A percentile compares a stretch with the other conserved stretches of the same genome.
Conservation (phyloP, 1,140 invertebrate species). For the Platyscapa corneri region DNA sequence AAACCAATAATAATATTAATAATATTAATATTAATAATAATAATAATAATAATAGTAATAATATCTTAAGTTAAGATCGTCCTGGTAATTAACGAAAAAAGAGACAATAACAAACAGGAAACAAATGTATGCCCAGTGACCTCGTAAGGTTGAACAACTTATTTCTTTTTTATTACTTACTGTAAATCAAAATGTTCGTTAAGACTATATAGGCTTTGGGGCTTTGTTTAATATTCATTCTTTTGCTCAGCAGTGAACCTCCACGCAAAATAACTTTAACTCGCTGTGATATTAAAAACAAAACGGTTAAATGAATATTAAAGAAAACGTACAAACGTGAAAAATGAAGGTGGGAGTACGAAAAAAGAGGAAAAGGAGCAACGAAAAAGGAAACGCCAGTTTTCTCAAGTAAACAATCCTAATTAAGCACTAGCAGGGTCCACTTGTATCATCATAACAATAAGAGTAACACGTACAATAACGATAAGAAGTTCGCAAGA, state of each 20-base stretch:
- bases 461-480: constrained; percentile 50
- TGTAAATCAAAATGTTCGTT: constrained; percentile 16
- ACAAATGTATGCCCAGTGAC: constrained; percentile 38
- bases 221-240: constrained; percentile 6
- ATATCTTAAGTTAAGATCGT: constrained; percentile 41
- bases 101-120: constrained; percentile 45
- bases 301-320: constrained; percentile 21
- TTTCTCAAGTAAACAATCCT: neutral
- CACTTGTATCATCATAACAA: constrained; percentile 43
- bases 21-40: constrained; percentile 35
- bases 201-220: neutral
- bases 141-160: constrained; percentile 40
- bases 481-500: constrained; percentile 48
- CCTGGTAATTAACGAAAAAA: constrained; percentile 44
- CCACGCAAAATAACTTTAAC: constrained; percentile 16
- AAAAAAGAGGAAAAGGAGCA: neutral
- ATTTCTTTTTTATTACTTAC: constrained; percentile 31
- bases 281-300: neutral
- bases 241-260: constrained; percentile 37
- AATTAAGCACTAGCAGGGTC: neutral
- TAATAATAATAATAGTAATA: constrained; percentile 46
- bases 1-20: constrained; percentile 23
- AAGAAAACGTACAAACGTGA: constrained; percentile 27
- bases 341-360: constrained; percentile 5
- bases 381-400: neutral